Base-by-base conservation (phyloP, 2,888 invertebrate species). In the Cremastobaeus sp. region DNA sequence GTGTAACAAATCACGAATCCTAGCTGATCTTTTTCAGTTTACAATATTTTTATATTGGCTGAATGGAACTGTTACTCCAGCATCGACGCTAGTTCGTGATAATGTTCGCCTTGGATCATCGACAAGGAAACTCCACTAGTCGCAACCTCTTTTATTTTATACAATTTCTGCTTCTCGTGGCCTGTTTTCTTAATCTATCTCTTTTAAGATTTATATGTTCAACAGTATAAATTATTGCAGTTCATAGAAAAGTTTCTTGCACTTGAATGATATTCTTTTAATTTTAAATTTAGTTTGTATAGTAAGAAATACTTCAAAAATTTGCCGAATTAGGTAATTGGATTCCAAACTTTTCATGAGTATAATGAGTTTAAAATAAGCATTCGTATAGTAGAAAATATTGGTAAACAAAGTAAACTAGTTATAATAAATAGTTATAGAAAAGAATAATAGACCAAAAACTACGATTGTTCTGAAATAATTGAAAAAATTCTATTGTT, bases 121-220 rank as follows among this genome's bases (percentile, higher is more conserved):
- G 39, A 60, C 34, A 48, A 35, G 11, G 43, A 62, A 70, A 70
- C 43, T 48, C 37, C 60, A 69, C 69, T 54, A 37, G 69, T 60
- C 54, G 32, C 28, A 21, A 68, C 60, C 35, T 60, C 52, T 69
- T 59, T 45, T 11, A 5, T 17, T 9, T 5, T n/a, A 32, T 15
- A 32, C 15, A 14, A 59, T 20, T 54, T 55, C 52, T 48, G 57
- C 18, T 5, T 43, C 32, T 35, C 35, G 17, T 47, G 47, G 45
- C 47, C 14, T 43, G n/a, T 11, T 59, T 9, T 4, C 37, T 35
- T 32, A 6, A 18, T 57, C 55, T 43, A 34, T 57, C 55, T 43
- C 55, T 35, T 41, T 34, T 20, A 15, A 35, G 34, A 35, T 34
- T 21, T 35, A 43, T 34, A 25, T 4, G 45, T 45, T 35, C 45